These are phyloP conservation scores for Pandion haliaetus DNA, from an alignment of 2,113 vertebrate genomes.

Conservation along the genomic window DNA sequence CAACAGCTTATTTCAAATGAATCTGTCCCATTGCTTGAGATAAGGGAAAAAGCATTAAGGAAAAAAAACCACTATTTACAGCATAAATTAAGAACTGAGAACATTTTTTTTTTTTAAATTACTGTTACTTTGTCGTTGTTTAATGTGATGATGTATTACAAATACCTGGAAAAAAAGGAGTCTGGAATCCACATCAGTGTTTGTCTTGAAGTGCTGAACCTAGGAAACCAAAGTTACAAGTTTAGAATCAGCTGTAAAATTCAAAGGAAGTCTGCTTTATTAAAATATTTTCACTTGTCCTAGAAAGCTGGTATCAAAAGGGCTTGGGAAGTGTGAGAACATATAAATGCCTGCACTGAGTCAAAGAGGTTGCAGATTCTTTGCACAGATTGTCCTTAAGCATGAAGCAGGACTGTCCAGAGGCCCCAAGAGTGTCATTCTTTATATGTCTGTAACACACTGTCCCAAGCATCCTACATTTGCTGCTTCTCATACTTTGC, in stretches of 20 bases:
- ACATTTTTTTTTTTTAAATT: background rate
- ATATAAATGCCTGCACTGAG: background rate
- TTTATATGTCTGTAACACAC: background rate
- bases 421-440: background rate
- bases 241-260: background rate
- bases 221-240: constrained; percentile 64
- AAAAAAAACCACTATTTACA: background rate
- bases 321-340: background rate
- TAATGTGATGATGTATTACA: background rate
- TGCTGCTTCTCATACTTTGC: background rate
- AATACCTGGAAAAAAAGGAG: constrained; percentile 98
- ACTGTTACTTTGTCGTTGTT: background rate
- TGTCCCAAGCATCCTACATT: background rate
- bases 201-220: constrained; percentile 98
- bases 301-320: background rate
- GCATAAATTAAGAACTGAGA: background rate
- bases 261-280: background rate
- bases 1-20: background rate
- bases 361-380: background rate
- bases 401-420: background rate
- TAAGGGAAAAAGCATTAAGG: background rate
- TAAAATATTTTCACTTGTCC: background rate
- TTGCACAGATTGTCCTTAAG: background rate
- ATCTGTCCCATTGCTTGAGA: background rate
- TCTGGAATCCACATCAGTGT: constrained; percentile 99